These are phyloP conservation scores for Semnopithecus entellus DNA, from an alignment of 2,113 vertebrate species.

Conservation along the genomic window DNA sequence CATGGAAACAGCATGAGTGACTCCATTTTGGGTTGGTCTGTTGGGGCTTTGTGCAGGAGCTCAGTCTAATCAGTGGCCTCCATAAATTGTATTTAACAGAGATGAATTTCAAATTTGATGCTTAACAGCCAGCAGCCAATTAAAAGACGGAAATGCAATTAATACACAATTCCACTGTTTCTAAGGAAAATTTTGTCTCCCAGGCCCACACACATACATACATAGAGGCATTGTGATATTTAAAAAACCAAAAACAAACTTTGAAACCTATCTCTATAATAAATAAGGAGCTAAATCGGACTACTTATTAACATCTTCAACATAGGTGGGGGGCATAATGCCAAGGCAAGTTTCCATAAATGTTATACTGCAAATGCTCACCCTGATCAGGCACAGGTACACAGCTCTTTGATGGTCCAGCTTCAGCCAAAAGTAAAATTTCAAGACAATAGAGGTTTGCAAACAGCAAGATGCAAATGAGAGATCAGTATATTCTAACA, in stretches of 20 bases:
- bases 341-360: slow-evolving; percentile 15
- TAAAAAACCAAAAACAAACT: background rate
- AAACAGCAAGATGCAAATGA: background rate
- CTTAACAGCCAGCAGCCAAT: background rate
- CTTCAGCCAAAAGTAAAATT: slow-evolving; percentile 4
- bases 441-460: background rate
- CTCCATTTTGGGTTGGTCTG: background rate
- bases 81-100: background rate
- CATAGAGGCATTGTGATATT: background rate
- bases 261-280: background rate
- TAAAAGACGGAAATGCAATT: background rate
- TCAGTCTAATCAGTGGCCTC: background rate
- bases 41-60: background rate
- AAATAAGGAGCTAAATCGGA: background rate
- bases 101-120: background rate
- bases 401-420: background rate
- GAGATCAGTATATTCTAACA: background rate
- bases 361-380: background rate
- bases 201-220: background rate
- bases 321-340: background rate
- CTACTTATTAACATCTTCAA: background rate
- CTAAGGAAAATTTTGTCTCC: background rate
- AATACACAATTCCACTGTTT: background rate
- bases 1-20: background rate
- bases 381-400: background rate